Base-by-base conservation (phyloP, 2,113 vertebrate genomes). In the Turdus rufiventris region DNA sequence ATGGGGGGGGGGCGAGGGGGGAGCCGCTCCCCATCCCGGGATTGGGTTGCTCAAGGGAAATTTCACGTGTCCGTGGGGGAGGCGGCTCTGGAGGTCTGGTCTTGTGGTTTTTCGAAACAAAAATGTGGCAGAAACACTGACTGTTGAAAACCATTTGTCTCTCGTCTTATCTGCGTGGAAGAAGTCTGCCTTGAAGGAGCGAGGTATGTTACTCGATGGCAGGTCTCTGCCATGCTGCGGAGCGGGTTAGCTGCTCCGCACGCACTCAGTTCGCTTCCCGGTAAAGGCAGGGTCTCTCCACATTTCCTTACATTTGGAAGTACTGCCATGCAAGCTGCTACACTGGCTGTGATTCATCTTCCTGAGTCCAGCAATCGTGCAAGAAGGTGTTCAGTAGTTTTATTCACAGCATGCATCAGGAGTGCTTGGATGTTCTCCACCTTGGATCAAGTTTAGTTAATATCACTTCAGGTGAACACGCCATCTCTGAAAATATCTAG, bases 271-370 rank as follows among this genome's bases (percentile, higher is more conserved):
- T 79, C 19, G 5, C 25, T 3, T 48, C 36, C 33, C 18, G 4
- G 17, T 50, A 53, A 68, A 80, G 34, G 51, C 43, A 40, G 12
- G 8, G 5, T 54, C 13, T 38, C 31, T 26, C 42, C 17, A 5
- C 17, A 2, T 8, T 72, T 45, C 19, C 38, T 31, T 42, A 23
- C 13, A 31, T 5, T 17, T 47, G 74, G 65, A 74, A 75, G 53
- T 48, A 14, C 48, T 63, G 47, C 45, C 7, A 1, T 76, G 38
- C 38, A 28, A 74, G 82, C 65, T 80, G 67, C 42, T 67, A 1
- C 2, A 0, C 21, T 82, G 29, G 15, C 61, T 0, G 2, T 14
- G 58, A 36, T 8, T 15, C 3, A 4, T 42, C 54, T 61, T 57
- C 31, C 26, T 2, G 2, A 73, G 43, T 47, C 66, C 47, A 58